A percentile compares a stretch with the other conserved stretches of the same genome.
Evolutionary conservation across 2,113 vertebrate species (phyloP).

Genomic region (Hyla sarda): DNA sequence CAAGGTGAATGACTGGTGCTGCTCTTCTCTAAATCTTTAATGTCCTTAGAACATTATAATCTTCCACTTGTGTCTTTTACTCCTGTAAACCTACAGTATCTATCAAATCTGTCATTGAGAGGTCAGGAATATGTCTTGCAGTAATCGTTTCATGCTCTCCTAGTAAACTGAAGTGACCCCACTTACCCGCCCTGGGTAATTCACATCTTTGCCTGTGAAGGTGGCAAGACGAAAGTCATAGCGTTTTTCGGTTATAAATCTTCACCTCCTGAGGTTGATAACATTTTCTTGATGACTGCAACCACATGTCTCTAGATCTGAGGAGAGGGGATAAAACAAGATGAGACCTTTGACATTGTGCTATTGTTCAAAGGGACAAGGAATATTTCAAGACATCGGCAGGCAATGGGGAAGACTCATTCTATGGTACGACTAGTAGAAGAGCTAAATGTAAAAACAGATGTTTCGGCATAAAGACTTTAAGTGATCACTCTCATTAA

Average conservation of each 20-base stretch:
- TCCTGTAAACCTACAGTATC: background rate
- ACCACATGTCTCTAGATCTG: background rate
- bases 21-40: constrained; percentile 6
- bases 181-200: constrained; percentile 2
- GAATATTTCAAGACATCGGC: background rate
- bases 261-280: constrained; percentile 19
- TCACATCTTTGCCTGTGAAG: background rate
- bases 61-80: constrained; percentile 5
- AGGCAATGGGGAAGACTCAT: background rate
- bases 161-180: constrained; percentile 16
- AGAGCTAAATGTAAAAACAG: background rate
- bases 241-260: background rate
- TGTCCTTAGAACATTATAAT: constrained; percentile 28
- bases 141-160: background rate
- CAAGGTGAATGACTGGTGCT: background rate
- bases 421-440: background rate
- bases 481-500: too few relatives aligned
- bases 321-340: background rate
- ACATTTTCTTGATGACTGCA: background rate
- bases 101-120: constrained; percentile 3
- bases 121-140: constrained; percentile 5
- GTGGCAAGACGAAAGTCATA: constrained; percentile 13
- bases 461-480: background rate
- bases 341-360: background rate
- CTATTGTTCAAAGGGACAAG: background rate